A percentile compares a stretch with the other conserved stretches of the same genome.
Conservation (phyloP, 2,797 vertebrate genomes). For the Octomys mimax region DNA sequence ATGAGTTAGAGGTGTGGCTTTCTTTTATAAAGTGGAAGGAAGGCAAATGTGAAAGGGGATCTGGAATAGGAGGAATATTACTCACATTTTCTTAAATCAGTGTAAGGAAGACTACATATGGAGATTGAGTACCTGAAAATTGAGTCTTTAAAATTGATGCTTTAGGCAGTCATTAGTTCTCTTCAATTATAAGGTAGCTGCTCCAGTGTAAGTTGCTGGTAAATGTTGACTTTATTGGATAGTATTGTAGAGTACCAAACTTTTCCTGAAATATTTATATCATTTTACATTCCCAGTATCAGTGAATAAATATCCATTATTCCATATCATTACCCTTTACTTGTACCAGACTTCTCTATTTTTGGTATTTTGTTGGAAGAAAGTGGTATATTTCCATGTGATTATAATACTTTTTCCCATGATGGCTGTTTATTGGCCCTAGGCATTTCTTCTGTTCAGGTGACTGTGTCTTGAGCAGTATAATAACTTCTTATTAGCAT, state of each 20-base stretch:
- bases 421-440: neutral
- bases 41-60: neutral
- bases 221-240: neutral
- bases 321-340: neutral
- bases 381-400: neutral
- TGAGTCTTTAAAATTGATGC: neutral
- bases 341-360: neutral
- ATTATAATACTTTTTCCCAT: slow-evolving; percentile 8
- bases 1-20: neutral
- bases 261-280: neutral
- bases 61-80: neutral
- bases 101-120: neutral
- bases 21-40: neutral
- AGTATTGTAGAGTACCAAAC: neutral
- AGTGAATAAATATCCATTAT: neutral
- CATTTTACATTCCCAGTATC: neutral
- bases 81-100: neutral
- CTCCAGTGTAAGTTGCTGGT: neutral
- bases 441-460: neutral
- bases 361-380: neutral
- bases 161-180: neutral
- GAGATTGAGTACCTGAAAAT: neutral
- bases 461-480: neutral
- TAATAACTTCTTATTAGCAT: neutral
- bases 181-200: neutral